A percentile compares a stretch with the other conserved stretches of the same genome.
These are phyloP conservation scores for Olivierus martensii DNA, from an alignment of 1,140 invertebrate genomes.

Conservation along the genomic window DNA sequence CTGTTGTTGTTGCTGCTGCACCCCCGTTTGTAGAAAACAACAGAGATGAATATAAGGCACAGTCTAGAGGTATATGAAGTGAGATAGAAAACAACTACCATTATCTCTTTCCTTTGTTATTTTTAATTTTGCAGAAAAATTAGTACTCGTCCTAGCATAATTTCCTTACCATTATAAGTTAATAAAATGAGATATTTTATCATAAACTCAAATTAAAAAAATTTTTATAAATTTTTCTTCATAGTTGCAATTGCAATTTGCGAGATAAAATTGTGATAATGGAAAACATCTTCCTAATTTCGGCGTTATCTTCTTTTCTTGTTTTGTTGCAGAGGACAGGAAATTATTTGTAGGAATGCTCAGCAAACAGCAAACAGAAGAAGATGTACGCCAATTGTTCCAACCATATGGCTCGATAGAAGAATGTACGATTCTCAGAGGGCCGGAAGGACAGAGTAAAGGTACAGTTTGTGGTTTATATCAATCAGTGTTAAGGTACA, in stretches of 20 bases:
- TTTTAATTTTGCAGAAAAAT: no score
- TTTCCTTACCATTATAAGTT: no score
- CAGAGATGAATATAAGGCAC: no score
- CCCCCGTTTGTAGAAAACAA: no score
- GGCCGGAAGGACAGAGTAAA: conserved; percentile 92
- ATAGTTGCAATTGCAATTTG: neutral
- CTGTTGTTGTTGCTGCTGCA: no score
- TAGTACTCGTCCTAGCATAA: no score
- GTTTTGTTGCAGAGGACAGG: conserved; percentile 52
- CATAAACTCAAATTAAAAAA: no score
- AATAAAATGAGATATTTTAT: no score
- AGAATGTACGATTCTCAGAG: conserved; percentile 95
- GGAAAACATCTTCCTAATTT: neutral
- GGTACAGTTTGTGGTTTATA: conserved; percentile 39
- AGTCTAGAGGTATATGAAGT: no score
- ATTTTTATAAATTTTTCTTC: neutral
- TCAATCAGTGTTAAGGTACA: no score
- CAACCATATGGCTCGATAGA: conserved; percentile 88
- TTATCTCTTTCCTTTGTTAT: no score
- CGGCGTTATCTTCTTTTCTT: conserved; percentile 11
- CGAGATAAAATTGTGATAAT: neutral
- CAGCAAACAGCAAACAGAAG: conserved; percentile 98
- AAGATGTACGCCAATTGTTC: conserved; percentile 94
- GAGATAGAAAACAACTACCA: no score
- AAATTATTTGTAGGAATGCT: conserved; percentile 99